Conservation (phyloP, 1,140 invertebrate species). For the Penaeus japonicus region DNA sequence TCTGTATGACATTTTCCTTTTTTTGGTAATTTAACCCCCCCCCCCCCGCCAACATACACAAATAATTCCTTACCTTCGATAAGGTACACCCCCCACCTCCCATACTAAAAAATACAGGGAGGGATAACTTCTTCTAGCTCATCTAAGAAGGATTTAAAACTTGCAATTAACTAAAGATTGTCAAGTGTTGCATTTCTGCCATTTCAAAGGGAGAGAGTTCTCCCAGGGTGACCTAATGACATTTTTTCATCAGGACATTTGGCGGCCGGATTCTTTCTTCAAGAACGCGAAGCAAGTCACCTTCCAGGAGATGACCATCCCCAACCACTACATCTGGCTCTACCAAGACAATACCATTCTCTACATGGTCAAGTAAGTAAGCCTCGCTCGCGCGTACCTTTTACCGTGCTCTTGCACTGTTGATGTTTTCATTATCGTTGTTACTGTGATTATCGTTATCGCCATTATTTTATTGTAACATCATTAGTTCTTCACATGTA, state of each 20-base stretch:
- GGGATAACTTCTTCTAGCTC: too few species aligned
- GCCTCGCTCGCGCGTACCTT: neutral
- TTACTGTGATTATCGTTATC: neutral
- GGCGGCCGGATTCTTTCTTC: conserved; percentile 75
- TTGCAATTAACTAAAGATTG: too few species aligned
- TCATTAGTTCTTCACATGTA: neutral
- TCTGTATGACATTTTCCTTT: too few species aligned
- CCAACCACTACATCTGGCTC: conserved; percentile 75
- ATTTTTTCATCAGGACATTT: conserved; percentile 79
- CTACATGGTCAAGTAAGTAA: conserved; percentile 64
- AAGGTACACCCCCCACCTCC: too few species aligned
- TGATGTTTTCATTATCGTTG: neutral
- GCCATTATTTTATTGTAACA: neutral
- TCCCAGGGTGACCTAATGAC: neutral
- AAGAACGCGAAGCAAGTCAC: conserved; percentile 84
- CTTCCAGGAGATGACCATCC: conserved; percentile 92
- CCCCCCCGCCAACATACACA: too few species aligned
- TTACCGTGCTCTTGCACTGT: neutral
- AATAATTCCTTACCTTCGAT: too few species aligned
- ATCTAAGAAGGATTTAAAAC: too few species aligned
- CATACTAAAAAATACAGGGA: too few species aligned
- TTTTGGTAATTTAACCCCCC: too few species aligned
- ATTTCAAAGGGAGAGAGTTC: too few species aligned
- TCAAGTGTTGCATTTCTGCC: too few species aligned
- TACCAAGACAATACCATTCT: conserved; percentile 62